A percentile compares a stretch with the other conserved stretches of the same genome.
phyloP scores from a whole-genome alignment of 1,140 invertebrate genomes.

The Phenacoccus solenopsis region DNA sequence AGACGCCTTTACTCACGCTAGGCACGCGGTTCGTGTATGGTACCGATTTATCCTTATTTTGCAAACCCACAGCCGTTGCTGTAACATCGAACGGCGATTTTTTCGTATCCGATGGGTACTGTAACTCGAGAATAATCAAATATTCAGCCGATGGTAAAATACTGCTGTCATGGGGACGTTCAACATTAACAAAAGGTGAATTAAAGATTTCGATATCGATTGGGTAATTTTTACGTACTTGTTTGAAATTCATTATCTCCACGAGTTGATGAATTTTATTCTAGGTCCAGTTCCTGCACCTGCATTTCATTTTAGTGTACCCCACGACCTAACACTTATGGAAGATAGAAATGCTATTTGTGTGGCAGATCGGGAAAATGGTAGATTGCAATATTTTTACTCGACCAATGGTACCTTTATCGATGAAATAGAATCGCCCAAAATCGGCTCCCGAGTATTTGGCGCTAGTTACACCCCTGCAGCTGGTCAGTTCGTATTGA shows the following conservation, averaged over 20 bases:
- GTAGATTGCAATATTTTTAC: constrained; percentile 67
- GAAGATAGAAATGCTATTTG: constrained; percentile 61
- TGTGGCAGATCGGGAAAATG: constrained; percentile 83
- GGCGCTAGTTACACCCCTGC: constrained; percentile 49
- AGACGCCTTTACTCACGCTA: constrained; percentile 24
- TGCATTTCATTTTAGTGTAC: constrained; percentile 52
- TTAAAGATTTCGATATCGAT: constrained; percentile 11
- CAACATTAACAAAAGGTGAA: constrained; percentile 24
- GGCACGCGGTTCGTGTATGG: constrained; percentile 61
- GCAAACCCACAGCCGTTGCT: constrained; percentile 86
- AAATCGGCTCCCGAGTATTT: constrained; percentile 49
- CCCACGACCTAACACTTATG: constrained; percentile 69
- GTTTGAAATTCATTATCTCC: background rate
- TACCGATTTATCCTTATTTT: constrained; percentile 64
- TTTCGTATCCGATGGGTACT: constrained; percentile 91
- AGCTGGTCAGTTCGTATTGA: constrained; percentile 35
- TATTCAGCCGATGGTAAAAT: constrained; percentile 56
- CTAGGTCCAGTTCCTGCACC: constrained; percentile 26
- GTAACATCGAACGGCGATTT: constrained; percentile 68
- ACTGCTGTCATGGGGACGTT: constrained; percentile 49
- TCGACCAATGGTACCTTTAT: constrained; percentile 46
- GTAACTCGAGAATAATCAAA: constrained; percentile 81
- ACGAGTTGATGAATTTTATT: constrained; percentile 9
- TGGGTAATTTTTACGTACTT: constrained; percentile 3
- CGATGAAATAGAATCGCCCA: constrained; percentile 29